These are phyloP conservation scores for Diploptera punctata DNA, from an alignment of 2,888 invertebrate species.

Conservation along the genomic window DNA sequence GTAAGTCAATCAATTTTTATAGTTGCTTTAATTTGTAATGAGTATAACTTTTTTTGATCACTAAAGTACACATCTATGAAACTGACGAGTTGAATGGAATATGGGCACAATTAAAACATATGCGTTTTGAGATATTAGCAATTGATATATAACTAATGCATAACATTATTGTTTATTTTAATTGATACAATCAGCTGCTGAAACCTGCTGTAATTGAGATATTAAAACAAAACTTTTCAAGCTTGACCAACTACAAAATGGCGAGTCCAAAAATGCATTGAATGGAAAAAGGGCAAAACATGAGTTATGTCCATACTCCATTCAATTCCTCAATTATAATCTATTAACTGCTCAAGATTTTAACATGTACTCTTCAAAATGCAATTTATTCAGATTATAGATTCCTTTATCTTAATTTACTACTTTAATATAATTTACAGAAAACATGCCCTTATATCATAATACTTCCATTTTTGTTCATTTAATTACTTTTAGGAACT, in stretches of 20 bases:
- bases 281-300: too few species aligned
- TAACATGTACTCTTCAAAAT: neutral
- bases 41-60: neutral
- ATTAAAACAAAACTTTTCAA: too few species aligned
- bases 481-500: neutral
- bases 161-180: too few species aligned
- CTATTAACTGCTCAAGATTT: neutral
- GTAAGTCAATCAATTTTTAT: conserved; percentile 49
- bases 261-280: too few species aligned
- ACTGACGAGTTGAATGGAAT: neutral
- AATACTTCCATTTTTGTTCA: neutral
- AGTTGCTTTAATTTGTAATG: neutral
- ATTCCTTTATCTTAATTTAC: neutral
- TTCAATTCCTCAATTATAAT: too few species aligned
- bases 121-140: too few species aligned
- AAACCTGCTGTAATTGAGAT: too few species aligned
- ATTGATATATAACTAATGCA: too few species aligned
- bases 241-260: too few species aligned
- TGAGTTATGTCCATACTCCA: too few species aligned
- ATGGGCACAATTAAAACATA: too few species aligned
- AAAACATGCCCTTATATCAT: neutral
- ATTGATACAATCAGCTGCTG: too few species aligned
- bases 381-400: neutral
- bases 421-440: neutral
- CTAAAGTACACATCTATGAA: neutral